phyloP scores from a whole-genome alignment of 2,113 vertebrate species.

The Centropristis striata region DNA sequence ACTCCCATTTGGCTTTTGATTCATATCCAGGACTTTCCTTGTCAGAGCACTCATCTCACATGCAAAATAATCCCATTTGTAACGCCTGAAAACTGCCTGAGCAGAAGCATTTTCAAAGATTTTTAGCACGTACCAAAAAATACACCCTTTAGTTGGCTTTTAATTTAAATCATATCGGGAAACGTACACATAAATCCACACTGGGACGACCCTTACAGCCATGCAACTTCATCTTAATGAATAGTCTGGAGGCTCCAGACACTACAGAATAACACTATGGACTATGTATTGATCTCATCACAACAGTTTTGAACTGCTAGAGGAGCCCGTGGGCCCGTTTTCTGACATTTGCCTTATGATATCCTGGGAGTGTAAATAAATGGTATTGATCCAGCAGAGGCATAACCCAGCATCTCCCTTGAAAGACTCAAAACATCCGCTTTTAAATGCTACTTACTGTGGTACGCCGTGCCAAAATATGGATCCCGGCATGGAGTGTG shows the following conservation, averaged over 20 bases:
- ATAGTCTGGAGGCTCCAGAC: conserved; percentile 31
- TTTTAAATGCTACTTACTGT: conserved; percentile 77
- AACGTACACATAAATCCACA: not conserved
- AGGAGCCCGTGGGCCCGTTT: conserved; percentile 62
- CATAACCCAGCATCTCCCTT: conserved; percentile 47
- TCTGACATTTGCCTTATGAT: conserved; percentile 63
- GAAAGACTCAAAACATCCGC: conserved; percentile 60
- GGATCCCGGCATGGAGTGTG: conserved; percentile 69
- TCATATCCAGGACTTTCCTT: conserved; percentile 1
- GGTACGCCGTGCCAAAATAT: conserved; percentile 63
- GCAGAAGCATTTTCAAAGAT: not conserved
- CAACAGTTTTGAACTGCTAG: conserved; percentile 64
- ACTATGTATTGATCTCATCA: conserved; percentile 51
- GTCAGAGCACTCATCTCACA: not conserved
- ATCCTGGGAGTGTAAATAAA: conserved; percentile 70
- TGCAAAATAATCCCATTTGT: not conserved
- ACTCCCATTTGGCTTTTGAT: conserved; percentile 6
- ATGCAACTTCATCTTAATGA: conserved; percentile 52
- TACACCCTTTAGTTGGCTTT: not conserved
- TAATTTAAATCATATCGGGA: not conserved
- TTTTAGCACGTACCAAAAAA: not conserved
- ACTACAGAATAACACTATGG: conserved; percentile 14
- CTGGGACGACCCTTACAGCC: not conserved
- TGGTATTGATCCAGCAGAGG: conserved; percentile 55
- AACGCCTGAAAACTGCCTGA: not conserved